Evolutionary conservation across 2,113 vertebrate species (phyloP), one percentile per base, ranked within the genome.

Genomic region (Myrmecophaga tridactyla): DNA sequence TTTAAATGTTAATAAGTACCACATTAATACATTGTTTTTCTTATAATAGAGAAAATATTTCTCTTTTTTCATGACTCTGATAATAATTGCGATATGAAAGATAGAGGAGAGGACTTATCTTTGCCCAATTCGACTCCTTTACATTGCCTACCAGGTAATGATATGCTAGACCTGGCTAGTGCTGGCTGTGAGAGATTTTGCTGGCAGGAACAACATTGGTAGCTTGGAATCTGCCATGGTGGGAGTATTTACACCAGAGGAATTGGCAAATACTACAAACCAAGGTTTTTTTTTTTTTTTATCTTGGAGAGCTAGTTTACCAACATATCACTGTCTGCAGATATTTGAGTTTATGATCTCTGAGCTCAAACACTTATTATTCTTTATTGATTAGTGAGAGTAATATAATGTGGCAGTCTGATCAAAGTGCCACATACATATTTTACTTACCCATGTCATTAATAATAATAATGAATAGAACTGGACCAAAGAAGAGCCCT

Each of bases 401-500:
- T 83, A 72, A 11, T 77, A 84, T 94, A 80, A 80, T 86, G 75
- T 84, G 67, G 41, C 51, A 94, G 70, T 91, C 51, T 91, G 88
- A 84, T 85, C 36, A 73, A 34, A 7, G 51, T 95, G 48, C 23
- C 43, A 73, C 62, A 29, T 9, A 63, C 2, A 36, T 84, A 12
- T 72, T 89, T 93, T 94, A 29, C 23, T 94, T 86, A 58, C 34
- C 23, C 63, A 46, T 90, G 13, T 92, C 60, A 56, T 70, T 96
- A 69, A 88, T 94, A 75, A 90, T 92, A 94, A 82, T 70, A 83
- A 36, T 75, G 14, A 78, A 7, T 84, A 96, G 93, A 29, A 90
- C 20, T 80, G 20, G 25, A 84, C n/a, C 41, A 69, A 69, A 93
- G 31, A 92, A 67, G 56, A 85, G 20, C 51, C 13, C 43, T 63